Evolutionary conservation across 2,888 invertebrate species (phyloP).

Genomic region (Nesidiocoris tenuis): DNA sequence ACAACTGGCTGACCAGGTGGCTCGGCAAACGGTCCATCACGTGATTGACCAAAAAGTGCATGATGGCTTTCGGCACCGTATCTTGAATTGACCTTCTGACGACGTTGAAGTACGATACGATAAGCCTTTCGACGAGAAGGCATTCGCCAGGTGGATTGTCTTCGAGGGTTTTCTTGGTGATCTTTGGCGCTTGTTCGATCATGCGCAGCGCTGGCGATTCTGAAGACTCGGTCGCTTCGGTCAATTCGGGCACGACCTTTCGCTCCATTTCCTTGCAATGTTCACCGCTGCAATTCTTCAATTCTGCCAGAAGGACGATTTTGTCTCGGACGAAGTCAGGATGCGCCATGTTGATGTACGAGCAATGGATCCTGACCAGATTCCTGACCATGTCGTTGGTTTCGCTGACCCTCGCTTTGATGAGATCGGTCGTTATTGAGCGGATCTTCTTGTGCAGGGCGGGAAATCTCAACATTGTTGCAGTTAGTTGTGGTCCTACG

Average conservation of each 20-base stretch:
- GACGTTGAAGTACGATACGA: conserved; percentile 64
- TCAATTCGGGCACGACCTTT: background rate
- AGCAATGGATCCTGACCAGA: conserved; percentile 62
- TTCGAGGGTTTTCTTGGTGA: background rate
- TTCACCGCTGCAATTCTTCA: background rate
- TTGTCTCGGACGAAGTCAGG: conserved; percentile 59
- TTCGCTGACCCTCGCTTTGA: conserved; percentile 60
- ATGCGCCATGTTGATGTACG: conserved; percentile 67
- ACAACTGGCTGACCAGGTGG: conserved; percentile 64
- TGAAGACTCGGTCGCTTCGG: conserved; percentile 16
- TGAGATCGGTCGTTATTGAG: conserved; percentile 62
- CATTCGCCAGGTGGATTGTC: conserved; percentile 32
- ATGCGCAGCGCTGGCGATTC: background rate
- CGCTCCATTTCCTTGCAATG: background rate
- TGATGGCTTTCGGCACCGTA: conserved; percentile 65
- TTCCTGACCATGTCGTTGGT: conserved; percentile 66
- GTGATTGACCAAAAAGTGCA: conserved; percentile 66
- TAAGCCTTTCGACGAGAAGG: conserved; percentile 58
- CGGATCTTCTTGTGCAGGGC: conserved; percentile 63
- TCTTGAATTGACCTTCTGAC: conserved; percentile 66
- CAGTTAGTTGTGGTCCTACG: conserved; percentile 62
- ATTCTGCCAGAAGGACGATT: background rate
- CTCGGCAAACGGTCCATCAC: conserved; percentile 65
- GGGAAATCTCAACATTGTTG: conserved; percentile 65
- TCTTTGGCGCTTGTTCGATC: background rate